A percentile compares a stretch with the other conserved stretches of the same genome.
These are phyloP conservation scores for Phocides pigmalion DNA, from an alignment of 1,140 invertebrate genomes.

Conservation along the genomic window DNA sequence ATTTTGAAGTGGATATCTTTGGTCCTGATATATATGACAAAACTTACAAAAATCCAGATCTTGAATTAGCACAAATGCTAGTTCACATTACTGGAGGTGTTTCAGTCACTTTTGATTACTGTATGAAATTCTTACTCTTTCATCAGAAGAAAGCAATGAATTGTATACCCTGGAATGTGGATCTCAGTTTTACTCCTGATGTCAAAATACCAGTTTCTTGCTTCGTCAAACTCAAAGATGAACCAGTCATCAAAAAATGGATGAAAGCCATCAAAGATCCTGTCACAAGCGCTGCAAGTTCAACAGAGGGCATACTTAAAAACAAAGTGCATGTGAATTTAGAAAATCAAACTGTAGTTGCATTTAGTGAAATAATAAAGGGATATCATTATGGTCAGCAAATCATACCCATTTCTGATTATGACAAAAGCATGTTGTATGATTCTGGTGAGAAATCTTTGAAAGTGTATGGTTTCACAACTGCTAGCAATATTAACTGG, in stretches of 20 bases:
- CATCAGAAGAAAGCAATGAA: constrained; percentile 68
- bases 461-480: constrained; percentile 76
- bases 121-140: constrained; percentile 69
- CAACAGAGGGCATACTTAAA: constrained; percentile 54
- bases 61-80: constrained; percentile 57
- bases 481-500: constrained; percentile 68
- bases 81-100: constrained; percentile 68
- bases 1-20: constrained; percentile 74
- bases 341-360: constrained; percentile 62
- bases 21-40: constrained; percentile 67
- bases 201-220: constrained; percentile 78
- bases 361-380: constrained; percentile 52
- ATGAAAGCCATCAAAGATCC: constrained; percentile 62
- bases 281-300: constrained; percentile 53
- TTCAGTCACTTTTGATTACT: constrained; percentile 68
- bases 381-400: constrained; percentile 74
- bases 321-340: constrained; percentile 60
- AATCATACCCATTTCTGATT: constrained; percentile 70
- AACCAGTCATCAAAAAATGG: constrained; percentile 67
- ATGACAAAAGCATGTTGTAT: constrained; percentile 73
- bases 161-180: constrained; percentile 69
- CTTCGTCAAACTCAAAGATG: constrained; percentile 70
- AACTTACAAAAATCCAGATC: constrained; percentile 48
- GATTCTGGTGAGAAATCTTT: constrained; percentile 70
- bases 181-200: constrained; percentile 73